These are phyloP conservation scores for Cyrtonyx montezumae DNA, from an alignment of 2,113 vertebrate species.

Conservation along the genomic window DNA sequence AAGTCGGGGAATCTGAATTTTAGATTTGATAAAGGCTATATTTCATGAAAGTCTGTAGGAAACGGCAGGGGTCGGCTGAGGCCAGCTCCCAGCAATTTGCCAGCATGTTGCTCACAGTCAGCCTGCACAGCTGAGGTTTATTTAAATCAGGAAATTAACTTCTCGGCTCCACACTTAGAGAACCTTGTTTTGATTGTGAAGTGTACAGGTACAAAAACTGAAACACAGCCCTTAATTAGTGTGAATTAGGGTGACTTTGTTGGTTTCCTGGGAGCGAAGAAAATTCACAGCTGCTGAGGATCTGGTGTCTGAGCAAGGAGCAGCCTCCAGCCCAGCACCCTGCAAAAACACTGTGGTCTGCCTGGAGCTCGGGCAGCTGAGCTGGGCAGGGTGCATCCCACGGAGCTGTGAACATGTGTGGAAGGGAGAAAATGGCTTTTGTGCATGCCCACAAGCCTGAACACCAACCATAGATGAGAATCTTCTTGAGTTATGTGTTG, in stretches of 20 bases:
- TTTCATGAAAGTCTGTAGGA: background rate
- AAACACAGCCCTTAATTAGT: background rate
- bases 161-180: background rate
- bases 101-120: accelerated
- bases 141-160: background rate
- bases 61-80: background rate
- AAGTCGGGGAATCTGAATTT: background rate
- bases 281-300: background rate
- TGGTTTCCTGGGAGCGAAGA: background rate
- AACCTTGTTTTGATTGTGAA: background rate
- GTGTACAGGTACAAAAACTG: background rate
- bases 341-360: background rate
- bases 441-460: background rate
- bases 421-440: background rate
- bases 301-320: background rate
- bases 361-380: background rate
- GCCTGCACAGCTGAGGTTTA: background rate
- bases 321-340: background rate
- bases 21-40: background rate
- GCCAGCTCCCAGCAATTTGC: background rate
- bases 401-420: accelerated
- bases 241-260: background rate
- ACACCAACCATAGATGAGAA: accelerated
- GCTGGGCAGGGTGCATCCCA: background rate
- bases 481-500: accelerated